Base-by-base conservation (phyloP, 2,797 vertebrate genomes). In the Enteromius unitaeniatus region DNA sequence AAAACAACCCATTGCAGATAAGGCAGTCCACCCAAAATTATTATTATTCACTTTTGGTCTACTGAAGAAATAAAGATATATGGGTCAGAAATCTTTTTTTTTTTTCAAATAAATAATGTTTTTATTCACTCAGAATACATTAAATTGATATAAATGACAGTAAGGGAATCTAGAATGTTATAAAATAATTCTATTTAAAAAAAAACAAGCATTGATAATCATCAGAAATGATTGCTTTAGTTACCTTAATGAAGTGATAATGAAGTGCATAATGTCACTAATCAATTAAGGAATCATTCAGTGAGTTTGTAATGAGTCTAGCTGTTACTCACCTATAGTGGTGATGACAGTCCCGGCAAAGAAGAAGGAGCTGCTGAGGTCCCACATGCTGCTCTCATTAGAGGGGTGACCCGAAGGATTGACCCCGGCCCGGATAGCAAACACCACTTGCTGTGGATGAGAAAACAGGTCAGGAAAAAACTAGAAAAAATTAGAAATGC, bases 271-370 rank as follows among this genome's bases (percentile, higher is more conserved):
- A 23, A 42, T 26, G 37, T 40, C 75, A 42, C 37, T 23, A 28
- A 62, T 60, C n/a, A 45, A 62, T 37, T 53, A 37, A 55, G n/a
- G 4, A 76, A 34, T 78, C 19, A 21, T 1, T 78, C 0, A 62
- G 37, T 23, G 74, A 14, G 15, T 47, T 67, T 21, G 31, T 53
- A 47, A 23, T 5, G 77, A 78, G 51, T 14, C 13, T 3, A 73
- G 17, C 15, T 92, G 93, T 91, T 96, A 99, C 62, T 64, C 28
- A 64, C 97, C 97, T 89, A 99, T 99, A 86, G 97, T 99, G 90
- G 97, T 99, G 92, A 99, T 99, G 91, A 99, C 97, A 86, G 97
- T 99, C 86, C 97, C 97, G 91, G 97, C 97, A 91, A 99, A 99
- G 95, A 99, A 99, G 95, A 99, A 99, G 90, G 97, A 97, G 82